Evolutionary conservation across 2,113 vertebrate genomes (phyloP).

Genomic region (Colistium nudipinnis): DNA sequence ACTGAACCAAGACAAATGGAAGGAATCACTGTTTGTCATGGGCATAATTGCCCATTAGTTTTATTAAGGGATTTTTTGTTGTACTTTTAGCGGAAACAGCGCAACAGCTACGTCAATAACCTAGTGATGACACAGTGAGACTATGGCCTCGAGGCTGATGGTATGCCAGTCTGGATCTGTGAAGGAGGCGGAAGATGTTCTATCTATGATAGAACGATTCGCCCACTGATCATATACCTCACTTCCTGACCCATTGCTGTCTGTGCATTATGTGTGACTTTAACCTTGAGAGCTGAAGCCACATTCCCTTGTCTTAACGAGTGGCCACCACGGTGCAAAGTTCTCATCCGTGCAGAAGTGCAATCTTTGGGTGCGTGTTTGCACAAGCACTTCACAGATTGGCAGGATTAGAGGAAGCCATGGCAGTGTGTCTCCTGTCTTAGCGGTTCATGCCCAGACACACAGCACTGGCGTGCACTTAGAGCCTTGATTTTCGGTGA

Average conservation of each 20-base stretch:
- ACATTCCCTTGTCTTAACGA: neutral
- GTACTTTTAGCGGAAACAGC: neutral
- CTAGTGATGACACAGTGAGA: neutral
- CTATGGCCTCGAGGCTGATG: too few relatives aligned
- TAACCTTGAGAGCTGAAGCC: too few relatives aligned
- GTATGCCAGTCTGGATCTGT: too few relatives aligned
- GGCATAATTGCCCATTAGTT: too few relatives aligned
- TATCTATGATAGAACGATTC: too few relatives aligned
- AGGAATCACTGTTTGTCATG: neutral
- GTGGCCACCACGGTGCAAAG: constrained; percentile 26
- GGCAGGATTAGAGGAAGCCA: constrained; percentile 14
- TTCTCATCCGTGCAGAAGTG: constrained; percentile 14
- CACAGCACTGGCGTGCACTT: constrained; percentile 1
- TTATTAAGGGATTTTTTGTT: too few relatives aligned
- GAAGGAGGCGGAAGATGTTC: too few relatives aligned
- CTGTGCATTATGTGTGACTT: too few relatives aligned
- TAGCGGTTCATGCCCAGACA: constrained; percentile 24
- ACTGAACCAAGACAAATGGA: constrained; percentile 13
- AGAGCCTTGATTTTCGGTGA: constrained; percentile 8
- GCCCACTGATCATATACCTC: too few relatives aligned
- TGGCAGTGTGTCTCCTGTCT: neutral
- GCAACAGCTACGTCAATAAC: neutral
- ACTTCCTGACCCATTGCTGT: constrained; percentile 19
- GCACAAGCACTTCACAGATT: constrained; percentile 34
- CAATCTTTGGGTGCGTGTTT: constrained; percentile 39